These are phyloP conservation scores for Oreochromis mossambicus DNA, from an alignment of 2,797 vertebrate species.

Conservation along the genomic window DNA sequence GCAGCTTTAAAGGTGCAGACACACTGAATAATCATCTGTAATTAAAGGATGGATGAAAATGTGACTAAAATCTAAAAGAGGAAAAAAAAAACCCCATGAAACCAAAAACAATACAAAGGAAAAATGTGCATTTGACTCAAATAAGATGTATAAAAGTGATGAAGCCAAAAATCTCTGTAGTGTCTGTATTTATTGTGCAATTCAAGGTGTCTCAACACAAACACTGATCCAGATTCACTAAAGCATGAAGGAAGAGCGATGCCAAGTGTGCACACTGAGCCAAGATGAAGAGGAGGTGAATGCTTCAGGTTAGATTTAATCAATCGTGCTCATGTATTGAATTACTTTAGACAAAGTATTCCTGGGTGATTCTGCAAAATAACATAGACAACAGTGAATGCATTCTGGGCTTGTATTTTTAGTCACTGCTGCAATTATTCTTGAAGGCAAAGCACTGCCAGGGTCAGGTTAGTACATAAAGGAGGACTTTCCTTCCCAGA, in stretches of 20 bases:
- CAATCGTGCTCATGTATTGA: neutral
- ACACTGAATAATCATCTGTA: neutral
- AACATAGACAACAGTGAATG: neutral
- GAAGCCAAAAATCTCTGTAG: neutral
- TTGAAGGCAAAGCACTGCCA: conserved; percentile 17
- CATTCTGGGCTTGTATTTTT: neutral
- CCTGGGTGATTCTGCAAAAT: neutral
- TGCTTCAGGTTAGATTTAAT: neutral
- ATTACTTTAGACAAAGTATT: neutral
- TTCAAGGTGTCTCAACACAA: neutral
- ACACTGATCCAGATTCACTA: conserved; percentile 23
- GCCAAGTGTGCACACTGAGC: neutral
- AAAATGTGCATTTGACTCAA: neutral
- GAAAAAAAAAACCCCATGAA: neutral
- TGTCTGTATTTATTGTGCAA: neutral
- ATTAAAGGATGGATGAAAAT: neutral
- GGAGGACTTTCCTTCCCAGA: neutral
- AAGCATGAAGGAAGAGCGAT: neutral
- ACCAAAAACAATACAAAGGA: neutral
- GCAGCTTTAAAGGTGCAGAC: neutral
- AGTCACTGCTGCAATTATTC: neutral
- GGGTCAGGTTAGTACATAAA: neutral
- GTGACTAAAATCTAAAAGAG: neutral
- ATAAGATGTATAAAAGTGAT: neutral
- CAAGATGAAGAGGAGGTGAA: neutral